Conservation (phyloP, 2,888 invertebrate genomes). For the Drosophila hawaiiensis region DNA sequence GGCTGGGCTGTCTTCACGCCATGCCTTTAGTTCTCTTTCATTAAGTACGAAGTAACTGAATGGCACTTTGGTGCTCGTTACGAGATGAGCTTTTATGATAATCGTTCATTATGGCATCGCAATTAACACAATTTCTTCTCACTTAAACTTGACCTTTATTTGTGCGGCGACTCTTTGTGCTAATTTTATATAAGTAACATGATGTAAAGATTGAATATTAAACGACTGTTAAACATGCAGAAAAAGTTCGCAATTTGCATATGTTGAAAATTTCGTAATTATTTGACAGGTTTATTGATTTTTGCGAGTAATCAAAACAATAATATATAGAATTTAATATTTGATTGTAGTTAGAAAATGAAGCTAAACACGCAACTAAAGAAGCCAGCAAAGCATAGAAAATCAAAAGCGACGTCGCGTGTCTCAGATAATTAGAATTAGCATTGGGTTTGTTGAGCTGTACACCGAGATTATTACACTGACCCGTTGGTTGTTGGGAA, state of each 20-base stretch:
- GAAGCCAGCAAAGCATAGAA: slow-evolving; percentile 26
- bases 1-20: slow-evolving; percentile 6
- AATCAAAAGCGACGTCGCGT: slow-evolving; percentile 69
- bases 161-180: neutral
- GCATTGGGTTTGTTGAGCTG: slow-evolving; percentile 30
- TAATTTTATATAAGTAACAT: slow-evolving; percentile 20
- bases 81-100: slow-evolving; percentile 44
- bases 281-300: slow-evolving; percentile 42
- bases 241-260: slow-evolving; percentile 19
- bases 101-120: slow-evolving; percentile 50
- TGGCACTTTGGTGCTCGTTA: slow-evolving; percentile 20
- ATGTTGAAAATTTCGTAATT: slow-evolving; percentile 21
- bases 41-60: slow-evolving; percentile 43
- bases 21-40: slow-evolving; percentile 30
- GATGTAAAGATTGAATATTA: slow-evolving; percentile 18
- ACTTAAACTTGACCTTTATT: slow-evolving; percentile 64
- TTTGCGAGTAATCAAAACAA: slow-evolving; percentile 18
- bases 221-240: neutral
- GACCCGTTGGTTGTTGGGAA: slow-evolving; percentile 49
- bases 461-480: slow-evolving; percentile 32
- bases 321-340: slow-evolving; percentile 53
- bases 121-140: slow-evolving; percentile 53
- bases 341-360: slow-evolving; percentile 26
- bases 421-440: slow-evolving; percentile 69
- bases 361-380: slow-evolving; percentile 25